Evolutionary conservation across 2,888 invertebrate species (phyloP).

Genomic region (Rutpela maculata): DNA sequence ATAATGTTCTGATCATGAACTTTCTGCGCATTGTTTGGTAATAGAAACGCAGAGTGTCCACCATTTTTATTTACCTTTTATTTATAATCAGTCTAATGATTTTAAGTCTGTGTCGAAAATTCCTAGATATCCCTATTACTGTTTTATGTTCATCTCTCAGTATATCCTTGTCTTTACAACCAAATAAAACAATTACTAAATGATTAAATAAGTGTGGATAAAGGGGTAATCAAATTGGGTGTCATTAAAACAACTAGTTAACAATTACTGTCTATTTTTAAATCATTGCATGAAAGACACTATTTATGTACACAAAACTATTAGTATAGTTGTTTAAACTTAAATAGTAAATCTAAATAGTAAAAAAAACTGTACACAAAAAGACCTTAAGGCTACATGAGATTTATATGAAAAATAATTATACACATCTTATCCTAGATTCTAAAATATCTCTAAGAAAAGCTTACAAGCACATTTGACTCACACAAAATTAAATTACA

Average conservation of each 20-base stretch:
- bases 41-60: too few species aligned
- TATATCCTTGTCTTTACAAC: too few species aligned
- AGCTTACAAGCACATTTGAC: constrained; percentile 61
- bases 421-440: constrained; percentile 66
- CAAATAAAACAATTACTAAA: not conserved
- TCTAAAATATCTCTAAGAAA: constrained; percentile 61
- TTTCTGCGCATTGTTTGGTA: too few species aligned
- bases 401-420: constrained; percentile 68
- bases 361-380: constrained; percentile 67
- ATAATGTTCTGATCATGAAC: too few species aligned
- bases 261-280: constrained; percentile 67
- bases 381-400: constrained; percentile 63
- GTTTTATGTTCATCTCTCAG: too few species aligned
- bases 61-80: too few species aligned
- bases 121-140: too few species aligned
- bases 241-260: constrained; percentile 43
- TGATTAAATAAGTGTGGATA: not conserved
- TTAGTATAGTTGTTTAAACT: constrained; percentile 55
- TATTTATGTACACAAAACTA: constrained; percentile 64
- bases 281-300: constrained; percentile 66
- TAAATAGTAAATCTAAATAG: constrained; percentile 63
- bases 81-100: too few species aligned
- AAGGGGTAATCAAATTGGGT: too few species aligned
- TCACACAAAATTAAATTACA: constrained; percentile 45
- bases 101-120: too few species aligned